phyloP scores from a whole-genome alignment of 2,113 vertebrate species.

The Loxodonta africana region DNA sequence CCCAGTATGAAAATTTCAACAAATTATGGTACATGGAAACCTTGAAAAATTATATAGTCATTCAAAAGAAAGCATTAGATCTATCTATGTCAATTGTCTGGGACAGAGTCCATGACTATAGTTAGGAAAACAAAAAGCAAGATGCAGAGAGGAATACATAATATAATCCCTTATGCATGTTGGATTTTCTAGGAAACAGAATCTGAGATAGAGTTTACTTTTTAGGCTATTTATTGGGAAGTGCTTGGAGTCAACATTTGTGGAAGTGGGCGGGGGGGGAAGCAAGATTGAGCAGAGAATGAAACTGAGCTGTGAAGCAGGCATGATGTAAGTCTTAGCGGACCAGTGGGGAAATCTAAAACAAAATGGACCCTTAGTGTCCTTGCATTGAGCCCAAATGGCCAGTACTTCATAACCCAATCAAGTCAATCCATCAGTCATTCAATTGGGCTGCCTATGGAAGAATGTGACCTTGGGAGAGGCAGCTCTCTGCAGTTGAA shows the following conservation, averaged over 20 bases:
- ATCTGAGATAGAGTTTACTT: background rate
- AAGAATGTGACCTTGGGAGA: background rate
- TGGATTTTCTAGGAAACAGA: conserved; percentile 25
- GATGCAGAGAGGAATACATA: conserved; percentile 46
- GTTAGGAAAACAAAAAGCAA: background rate
- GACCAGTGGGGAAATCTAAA: too few relatives aligned
- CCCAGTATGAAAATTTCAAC: conserved; percentile 46
- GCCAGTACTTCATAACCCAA: background rate
- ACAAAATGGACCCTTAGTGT: background rate
- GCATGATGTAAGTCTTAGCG: background rate
- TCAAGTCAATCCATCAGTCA: background rate
- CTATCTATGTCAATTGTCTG: conserved; percentile 51
- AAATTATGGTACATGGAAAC: conserved; percentile 63
- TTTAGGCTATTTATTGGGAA: background rate
- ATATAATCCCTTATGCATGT: background rate
- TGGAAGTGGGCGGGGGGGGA: background rate
- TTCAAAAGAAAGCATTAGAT: conserved; percentile 59
- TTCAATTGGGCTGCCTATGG: background rate
- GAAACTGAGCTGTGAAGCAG: background rate
- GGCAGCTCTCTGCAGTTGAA: background rate
- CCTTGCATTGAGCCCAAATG: background rate
- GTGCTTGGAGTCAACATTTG: background rate
- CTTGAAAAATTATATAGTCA: conserved; percentile 50
- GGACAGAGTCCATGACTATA: conserved; percentile 47
- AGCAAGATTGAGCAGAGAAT: background rate